A percentile compares a stretch with the other conserved stretches of the same genome.
phyloP scores from a whole-genome alignment of 2,888 invertebrate species.

The Cheilosia pagana region DNA sequence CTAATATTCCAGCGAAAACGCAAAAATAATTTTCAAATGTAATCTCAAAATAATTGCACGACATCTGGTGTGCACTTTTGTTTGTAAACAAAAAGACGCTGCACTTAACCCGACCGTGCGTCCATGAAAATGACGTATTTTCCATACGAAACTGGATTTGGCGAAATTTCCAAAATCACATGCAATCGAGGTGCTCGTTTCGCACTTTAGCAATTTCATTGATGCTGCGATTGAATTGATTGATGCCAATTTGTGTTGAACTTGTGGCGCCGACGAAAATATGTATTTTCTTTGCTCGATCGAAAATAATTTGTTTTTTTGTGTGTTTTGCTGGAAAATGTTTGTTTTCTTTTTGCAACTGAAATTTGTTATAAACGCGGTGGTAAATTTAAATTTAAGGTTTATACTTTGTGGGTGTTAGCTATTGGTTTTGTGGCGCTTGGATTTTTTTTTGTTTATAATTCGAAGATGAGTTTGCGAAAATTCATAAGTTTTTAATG shows the following conservation, averaged over 20 bases:
- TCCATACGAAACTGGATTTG: not conserved
- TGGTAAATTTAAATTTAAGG: no score
- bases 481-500: no score
- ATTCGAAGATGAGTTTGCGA: no score
- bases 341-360: no score
- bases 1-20: not conserved
- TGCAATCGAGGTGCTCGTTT: not conserved
- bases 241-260: not conserved
- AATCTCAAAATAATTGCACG: conserved; percentile 13
- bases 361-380: no score
- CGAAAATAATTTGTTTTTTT: no score
- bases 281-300: no score
- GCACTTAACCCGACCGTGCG: not conserved
- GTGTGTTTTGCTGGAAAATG: no score
- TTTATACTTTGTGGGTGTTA: no score
- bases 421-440: no score
- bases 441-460: no score
- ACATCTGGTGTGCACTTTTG: conserved; percentile 6
- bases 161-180: conserved; percentile 1
- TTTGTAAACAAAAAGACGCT: conserved; percentile 16
- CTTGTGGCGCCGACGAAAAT: conserved; percentile 2
- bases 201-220: not conserved
- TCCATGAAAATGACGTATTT: not conserved
- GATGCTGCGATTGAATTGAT: not conserved
- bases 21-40: not conserved